phyloP scores from a whole-genome alignment of 2,888 invertebrate genomes.

The Rhagophthalmus giganteus region DNA sequence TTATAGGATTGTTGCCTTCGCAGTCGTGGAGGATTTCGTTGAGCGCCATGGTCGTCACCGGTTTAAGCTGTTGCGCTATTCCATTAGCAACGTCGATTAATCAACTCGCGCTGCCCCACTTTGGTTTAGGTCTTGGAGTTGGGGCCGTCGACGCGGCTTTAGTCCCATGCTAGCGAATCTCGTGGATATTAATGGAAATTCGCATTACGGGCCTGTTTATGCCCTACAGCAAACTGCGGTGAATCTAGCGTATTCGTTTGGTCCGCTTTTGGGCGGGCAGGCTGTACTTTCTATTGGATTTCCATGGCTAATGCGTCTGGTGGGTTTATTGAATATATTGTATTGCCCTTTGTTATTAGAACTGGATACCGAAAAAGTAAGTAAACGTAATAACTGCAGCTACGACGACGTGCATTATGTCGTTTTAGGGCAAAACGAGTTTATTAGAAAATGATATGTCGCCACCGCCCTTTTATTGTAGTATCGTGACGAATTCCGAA shows the following conservation, averaged over 20 bases:
- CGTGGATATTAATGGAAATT: constrained; percentile 64
- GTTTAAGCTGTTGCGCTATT: constrained; percentile 49
- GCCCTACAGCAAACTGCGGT: constrained; percentile 82
- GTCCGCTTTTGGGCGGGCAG: constrained; percentile 75
- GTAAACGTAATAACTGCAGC: no score
- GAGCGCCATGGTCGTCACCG: constrained; percentile 48
- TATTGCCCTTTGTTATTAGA: constrained; percentile 69
- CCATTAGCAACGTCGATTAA: constrained; percentile 49
- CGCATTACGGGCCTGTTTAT: constrained; percentile 79
- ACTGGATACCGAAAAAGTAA: constrained; percentile 43
- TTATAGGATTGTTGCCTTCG: constrained; percentile 48
- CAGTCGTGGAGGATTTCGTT: constrained; percentile 50
- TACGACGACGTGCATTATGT: no score
- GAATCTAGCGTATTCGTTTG: constrained; percentile 77
- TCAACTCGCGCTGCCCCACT: constrained; percentile 74
- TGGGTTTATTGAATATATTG: constrained; percentile 70
- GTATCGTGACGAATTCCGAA: constrained; percentile 19
- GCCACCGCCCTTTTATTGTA: constrained; percentile 20
- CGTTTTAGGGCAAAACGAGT: constrained; percentile 7
- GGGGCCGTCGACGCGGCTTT: constrained; percentile 80
- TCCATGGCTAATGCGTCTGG: constrained; percentile 71
- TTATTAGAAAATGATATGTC: constrained; percentile 3
- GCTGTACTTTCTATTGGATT: constrained; percentile 71
- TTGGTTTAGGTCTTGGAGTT: constrained; percentile 74
- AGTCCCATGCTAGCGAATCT: constrained; percentile 77